Evolutionary conservation across 2,113 vertebrate genomes (phyloP).

Genomic region (Halichoeres trimaculatus): DNA sequence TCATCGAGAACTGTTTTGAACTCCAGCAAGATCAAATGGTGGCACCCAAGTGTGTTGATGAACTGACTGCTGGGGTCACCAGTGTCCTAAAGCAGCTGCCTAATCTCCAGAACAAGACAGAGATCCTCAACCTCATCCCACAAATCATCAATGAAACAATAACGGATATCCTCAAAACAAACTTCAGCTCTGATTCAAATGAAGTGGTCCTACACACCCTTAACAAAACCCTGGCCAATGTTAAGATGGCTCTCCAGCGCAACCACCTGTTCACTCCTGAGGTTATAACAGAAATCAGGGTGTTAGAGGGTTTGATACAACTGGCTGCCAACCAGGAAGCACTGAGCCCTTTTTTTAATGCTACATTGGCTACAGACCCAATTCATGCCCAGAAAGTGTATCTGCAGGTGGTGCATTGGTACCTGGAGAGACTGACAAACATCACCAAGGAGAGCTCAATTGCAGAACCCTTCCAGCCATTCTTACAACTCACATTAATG

Average conservation of each 20-base stretch:
- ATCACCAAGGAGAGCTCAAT: slow-evolving; percentile 62
- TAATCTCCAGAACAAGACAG: slow-evolving; percentile 43
- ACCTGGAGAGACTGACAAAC: slow-evolving; percentile 75
- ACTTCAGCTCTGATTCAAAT: slow-evolving; percentile 41
- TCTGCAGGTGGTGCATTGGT: slow-evolving; percentile 74
- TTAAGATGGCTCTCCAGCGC: slow-evolving; percentile 70
- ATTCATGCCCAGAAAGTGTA: slow-evolving; percentile 50
- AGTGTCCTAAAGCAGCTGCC: slow-evolving; percentile 50
- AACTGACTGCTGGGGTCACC: slow-evolving; percentile 55
- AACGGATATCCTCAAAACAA: slow-evolving; percentile 21
- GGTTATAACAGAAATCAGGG: slow-evolving; percentile 71
- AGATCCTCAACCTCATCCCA: slow-evolving; percentile 59
- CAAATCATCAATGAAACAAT: slow-evolving; percentile 53
- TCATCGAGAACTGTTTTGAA: slow-evolving; percentile 67
- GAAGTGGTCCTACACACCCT: slow-evolving; percentile 42
- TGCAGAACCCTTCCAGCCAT: slow-evolving; percentile 57
- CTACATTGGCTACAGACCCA: slow-evolving; percentile 43
- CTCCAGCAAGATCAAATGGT: slow-evolving; percentile 16
- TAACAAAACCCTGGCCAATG: slow-evolving; percentile 54
- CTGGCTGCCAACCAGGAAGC: slow-evolving; percentile 50
- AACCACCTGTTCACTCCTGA: slow-evolving; percentile 61
- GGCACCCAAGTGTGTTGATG: slow-evolving; percentile 62
- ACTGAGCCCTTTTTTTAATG: slow-evolving; percentile 49
- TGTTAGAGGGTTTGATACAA: slow-evolving; percentile 74
- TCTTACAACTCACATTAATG: slow-evolving; percentile 70